These are phyloP conservation scores for Dolichallabes microphthalmus DNA, from an alignment of 2,113 vertebrate genomes.

Conservation along the genomic window DNA sequence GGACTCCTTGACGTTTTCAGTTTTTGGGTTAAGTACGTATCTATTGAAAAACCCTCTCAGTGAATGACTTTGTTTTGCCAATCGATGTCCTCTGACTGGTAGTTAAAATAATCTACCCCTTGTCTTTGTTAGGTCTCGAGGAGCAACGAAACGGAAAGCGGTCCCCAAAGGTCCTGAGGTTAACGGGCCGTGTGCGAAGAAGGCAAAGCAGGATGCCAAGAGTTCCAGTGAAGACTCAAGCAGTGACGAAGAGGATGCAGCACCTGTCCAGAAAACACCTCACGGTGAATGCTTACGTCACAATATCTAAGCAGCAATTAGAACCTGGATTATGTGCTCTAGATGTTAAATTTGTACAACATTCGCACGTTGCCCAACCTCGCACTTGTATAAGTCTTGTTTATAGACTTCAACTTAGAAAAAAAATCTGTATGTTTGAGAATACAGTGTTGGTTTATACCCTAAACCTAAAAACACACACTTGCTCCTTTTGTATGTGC, in stretches of 20 bases:
- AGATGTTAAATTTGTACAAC: background rate
- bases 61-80: background rate
- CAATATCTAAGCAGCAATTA: background rate
- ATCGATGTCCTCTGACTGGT: background rate
- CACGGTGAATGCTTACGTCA: conserved; percentile 53
- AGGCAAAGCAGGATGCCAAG: conserved; percentile 64
- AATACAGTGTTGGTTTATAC: background rate
- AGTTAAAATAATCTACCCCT: background rate
- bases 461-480: background rate
- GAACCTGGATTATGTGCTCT: background rate
- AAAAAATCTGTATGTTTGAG: background rate
- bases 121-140: conserved; percentile 41
- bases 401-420: background rate
- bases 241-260: conserved; percentile 65
- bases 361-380: background rate
- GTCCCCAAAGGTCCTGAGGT: conserved; percentile 26
- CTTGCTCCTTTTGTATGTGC: background rate
- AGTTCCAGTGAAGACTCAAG: conserved; percentile 72
- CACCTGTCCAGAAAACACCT: conserved; percentile 52
- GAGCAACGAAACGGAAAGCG: conserved; percentile 57
- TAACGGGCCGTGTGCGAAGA: conserved; percentile 70
- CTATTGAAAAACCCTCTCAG: background rate
- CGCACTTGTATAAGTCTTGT: background rate
- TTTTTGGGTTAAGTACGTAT: conserved; percentile 76
- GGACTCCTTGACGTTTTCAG: conserved; percentile 69